phyloP scores from a whole-genome alignment of 1,140 invertebrate genomes.

The Drosophila biarmipes region DNA sequence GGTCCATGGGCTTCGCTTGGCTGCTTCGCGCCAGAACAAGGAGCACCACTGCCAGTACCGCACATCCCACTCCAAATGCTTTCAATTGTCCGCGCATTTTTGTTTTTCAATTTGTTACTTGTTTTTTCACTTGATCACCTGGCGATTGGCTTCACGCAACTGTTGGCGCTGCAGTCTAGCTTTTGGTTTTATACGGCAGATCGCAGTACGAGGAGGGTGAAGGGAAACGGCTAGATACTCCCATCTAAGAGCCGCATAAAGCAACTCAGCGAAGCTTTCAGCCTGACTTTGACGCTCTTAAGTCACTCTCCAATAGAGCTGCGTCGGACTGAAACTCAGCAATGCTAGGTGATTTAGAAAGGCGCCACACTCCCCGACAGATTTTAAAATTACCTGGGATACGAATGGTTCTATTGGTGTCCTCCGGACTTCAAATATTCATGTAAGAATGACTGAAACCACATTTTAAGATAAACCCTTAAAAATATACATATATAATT shows the following conservation, averaged over 20 bases:
- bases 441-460: no score
- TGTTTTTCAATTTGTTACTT: conserved; percentile 1
- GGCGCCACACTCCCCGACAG: no score
- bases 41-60: conserved; percentile 30
- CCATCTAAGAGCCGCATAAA: conserved; percentile 14
- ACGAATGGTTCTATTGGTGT: no score
- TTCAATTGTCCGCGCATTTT: conserved; percentile 45
- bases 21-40: conserved; percentile 20
- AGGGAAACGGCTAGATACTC: conserved; percentile 2
- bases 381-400: no score
- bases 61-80: conserved; percentile 17
- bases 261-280: conserved; percentile 7
- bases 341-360: no score
- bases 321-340: no score
- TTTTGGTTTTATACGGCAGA: conserved; percentile 69
- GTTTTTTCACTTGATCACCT: conserved; percentile 48
- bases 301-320: conserved; percentile 9
- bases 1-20: conserved; percentile 72
- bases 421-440: no score
- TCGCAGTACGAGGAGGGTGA: conserved; percentile 3
- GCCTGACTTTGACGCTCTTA: conserved; percentile 7
- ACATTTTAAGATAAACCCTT: no score
- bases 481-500: no score
- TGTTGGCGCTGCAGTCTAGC: conserved; percentile 61
- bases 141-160: conserved; percentile 42